These are phyloP conservation scores for Medauroidea extradentata DNA, from an alignment of 1,140 invertebrate species.

Conservation along the genomic window DNA sequence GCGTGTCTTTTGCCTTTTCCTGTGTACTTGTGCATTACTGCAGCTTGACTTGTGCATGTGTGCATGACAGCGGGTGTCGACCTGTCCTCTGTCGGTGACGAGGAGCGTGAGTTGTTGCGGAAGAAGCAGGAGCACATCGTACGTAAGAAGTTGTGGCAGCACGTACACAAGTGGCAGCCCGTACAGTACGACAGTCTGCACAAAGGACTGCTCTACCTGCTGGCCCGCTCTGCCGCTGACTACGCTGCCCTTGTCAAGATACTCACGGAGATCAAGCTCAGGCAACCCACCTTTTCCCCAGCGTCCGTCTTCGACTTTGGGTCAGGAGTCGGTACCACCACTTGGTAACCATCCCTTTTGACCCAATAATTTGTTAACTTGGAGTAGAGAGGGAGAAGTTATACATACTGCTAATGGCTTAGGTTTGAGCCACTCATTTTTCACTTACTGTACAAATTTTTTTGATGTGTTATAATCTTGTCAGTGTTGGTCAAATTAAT, in stretches of 20 bases:
- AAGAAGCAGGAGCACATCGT: constrained; percentile 29
- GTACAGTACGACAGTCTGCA: constrained; percentile 58
- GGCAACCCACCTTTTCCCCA: constrained; percentile 65
- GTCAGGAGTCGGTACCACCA: constrained; percentile 77
- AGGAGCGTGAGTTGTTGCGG: constrained; percentile 29
- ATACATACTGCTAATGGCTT: no score
- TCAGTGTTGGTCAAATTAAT: no score
- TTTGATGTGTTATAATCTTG: no score
- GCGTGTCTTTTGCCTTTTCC: no score
- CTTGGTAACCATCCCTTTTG: no score
- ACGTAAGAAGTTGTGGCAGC: constrained; percentile 47
- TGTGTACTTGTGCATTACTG: no score
- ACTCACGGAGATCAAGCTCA: constrained; percentile 65
- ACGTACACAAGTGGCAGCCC: constrained; percentile 66
- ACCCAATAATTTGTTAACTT: no score
- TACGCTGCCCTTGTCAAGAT: constrained; percentile 68
- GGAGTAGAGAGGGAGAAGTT: no score
- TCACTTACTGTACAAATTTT: no score
- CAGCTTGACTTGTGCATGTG: no score
- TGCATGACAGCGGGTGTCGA: constrained; percentile 11
- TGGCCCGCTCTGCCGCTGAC: constrained; percentile 62
- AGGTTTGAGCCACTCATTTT: no score
- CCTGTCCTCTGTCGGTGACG: constrained; percentile 14
- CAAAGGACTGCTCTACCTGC: constrained; percentile 62
- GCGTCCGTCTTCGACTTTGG: constrained; percentile 83